phyloP scores from a whole-genome alignment of 2,113 vertebrate genomes.

The Atherinomorus stipes region DNA sequence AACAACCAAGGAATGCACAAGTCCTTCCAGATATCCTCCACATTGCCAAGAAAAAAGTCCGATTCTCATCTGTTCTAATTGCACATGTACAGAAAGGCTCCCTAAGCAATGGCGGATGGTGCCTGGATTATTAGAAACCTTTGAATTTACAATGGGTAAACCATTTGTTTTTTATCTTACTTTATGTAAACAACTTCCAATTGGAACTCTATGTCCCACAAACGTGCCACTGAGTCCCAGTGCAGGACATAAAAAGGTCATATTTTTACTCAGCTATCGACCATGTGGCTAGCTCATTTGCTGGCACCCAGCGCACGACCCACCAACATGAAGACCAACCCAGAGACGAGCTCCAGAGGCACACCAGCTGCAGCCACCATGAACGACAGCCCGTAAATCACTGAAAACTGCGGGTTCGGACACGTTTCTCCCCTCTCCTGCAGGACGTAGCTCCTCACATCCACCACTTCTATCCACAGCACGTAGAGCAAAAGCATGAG shows the following conservation, averaged over 20 bases:
- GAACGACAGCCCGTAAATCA: slow-evolving; percentile 90
- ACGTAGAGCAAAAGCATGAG: slow-evolving; percentile 85
- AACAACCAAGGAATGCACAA: no score
- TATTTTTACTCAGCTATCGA: slow-evolving; percentile 2
- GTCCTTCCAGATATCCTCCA: no score
- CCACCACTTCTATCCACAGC: slow-evolving; percentile 90
- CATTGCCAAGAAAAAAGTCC: no score
- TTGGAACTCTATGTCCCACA: slow-evolving; percentile 18
- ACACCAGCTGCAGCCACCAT: slow-evolving; percentile 85
- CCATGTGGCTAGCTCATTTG: slow-evolving; percentile 57
- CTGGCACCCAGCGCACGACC: slow-evolving; percentile 74
- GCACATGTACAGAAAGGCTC: no score
- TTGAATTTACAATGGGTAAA: no score
- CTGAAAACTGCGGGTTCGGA: slow-evolving; percentile 60
- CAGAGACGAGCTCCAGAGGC: slow-evolving; percentile 84
- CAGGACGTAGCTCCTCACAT: slow-evolving; percentile 87
- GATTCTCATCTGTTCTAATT: no score
- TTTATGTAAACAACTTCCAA: neutral
- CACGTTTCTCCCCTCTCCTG: slow-evolving; percentile 85
- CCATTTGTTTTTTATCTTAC: neutral
- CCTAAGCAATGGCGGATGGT: no score
- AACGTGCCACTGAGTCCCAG: slow-evolving; percentile 31
- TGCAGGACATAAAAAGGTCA: slow-evolving; percentile 41
- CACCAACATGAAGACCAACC: slow-evolving; percentile 87
- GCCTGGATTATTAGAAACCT: no score